Evolutionary conservation across 2,797 vertebrate genomes (phyloP), one percentile per base, ranked within the genome.

Genomic region (Macroramphosus scolopax): DNA sequence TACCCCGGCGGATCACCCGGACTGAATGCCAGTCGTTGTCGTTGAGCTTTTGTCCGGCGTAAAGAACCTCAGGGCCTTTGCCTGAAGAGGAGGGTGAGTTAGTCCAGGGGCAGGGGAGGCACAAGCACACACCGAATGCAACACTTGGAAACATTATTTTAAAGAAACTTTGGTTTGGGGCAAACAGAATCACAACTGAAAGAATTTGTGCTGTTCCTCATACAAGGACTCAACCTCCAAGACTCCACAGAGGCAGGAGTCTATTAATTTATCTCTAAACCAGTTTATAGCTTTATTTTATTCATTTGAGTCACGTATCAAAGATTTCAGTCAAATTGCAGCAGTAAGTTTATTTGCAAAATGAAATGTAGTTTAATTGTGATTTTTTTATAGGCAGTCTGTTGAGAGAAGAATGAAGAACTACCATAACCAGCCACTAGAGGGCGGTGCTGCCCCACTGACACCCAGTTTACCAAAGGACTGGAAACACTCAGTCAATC

Each of bases 1-100:
- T 98, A 81, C 95, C 96, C 10, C 96, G 91, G 0, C 96, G 93
- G 39, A 95, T 78, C 45, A 98, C 96, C 16, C 93, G 89, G 2
- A 98, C 96, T 0, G 96, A 92, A 87, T 98, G 96, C 96, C 96
- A 98, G 24, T 96, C 93, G 0, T 98, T 96, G 89, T 98, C 94
- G 47, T 97, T 98, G 80, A 98, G 92, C 55, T 98, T 98, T 88
- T 97, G 94, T 53, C 96, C 96, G 12, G 95, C 96, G 52, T 94
- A 97, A 64, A 98, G 92, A 45, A 92, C 94, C 83, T 98, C 96
- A 17, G 96, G 96, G 57, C 96, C 96, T 80, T 98, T 98, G 91
- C 96, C 96, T 98, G 89, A 75, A 83, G 85, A 89, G 73, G 79
- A 87, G 28, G 72, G 65, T 69, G 52, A 44, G 78, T 87, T 85